Base-by-base conservation (phyloP, 2,113 vertebrate species). In the Melanotaenia duboulayi region DNA sequence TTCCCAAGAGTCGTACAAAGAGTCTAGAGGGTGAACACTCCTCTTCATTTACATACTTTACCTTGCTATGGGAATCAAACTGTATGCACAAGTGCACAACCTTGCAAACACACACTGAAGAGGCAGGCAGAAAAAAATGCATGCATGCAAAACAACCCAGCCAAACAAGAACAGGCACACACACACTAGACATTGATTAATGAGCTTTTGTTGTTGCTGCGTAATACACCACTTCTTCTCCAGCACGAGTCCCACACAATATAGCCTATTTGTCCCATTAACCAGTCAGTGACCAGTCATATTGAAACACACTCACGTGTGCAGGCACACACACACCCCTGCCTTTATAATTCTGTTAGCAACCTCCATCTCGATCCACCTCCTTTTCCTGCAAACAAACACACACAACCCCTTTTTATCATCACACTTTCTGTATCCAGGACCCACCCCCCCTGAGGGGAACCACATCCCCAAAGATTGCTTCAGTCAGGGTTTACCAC, bases 141-240 rank as follows among this genome's bases (percentile, higher is more conserved):
- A 58, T 24, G 25, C 40, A 83, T 77, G 81, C 74, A 78, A 75
- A 86, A 70, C 48, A 73, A 14, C 23, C 50, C 8, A 24, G 44
- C 9, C 37, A 24, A 82, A 64, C 37, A 58, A 72, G 51, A 63
- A 65, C 59, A 64, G 64, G 55, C 61, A 44, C 69, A 65, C 55
- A 57, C 52, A 65, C 39, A 64, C 19, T 19, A 68, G 91, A 89
- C 87, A 82, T 71, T 90, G 93, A 93, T 93, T 89, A 92, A 94
- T 92, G 86, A 90, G 81, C 71, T 88, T 85, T 82, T 82, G 87
- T 86, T 83, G 84, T 75, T 86, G 79, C 78, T 82, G 81, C 57
- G 85, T 87, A 84, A 84, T 28, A 6, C 69, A 64, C 76, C 82
- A 87, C 92, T 94, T 92, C 91, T 94, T 93, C 92, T 76, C 78